A percentile compares a stretch with the other conserved stretches of the same genome.
Evolutionary conservation across 2,113 vertebrate species (phyloP).

Genomic region (Thinocorus orbignyianus): DNA sequence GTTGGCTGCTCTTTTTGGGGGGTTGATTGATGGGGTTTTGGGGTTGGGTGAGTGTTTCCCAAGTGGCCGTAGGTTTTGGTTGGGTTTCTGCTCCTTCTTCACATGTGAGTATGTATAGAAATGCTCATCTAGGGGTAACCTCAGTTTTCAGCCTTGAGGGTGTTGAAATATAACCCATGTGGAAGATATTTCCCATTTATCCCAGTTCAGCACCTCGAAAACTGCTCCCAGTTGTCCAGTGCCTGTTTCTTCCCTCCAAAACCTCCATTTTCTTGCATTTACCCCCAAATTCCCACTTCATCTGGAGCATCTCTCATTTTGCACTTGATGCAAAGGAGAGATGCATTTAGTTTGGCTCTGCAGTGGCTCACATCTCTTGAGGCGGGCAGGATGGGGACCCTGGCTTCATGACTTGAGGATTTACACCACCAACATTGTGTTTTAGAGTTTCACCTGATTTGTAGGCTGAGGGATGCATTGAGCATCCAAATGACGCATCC

Average conservation of each 20-base stretch:
- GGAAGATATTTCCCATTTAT: neutral
- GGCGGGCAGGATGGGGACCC: rapidly evolving
- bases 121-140: rapidly evolving
- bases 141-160: neutral
- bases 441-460: neutral
- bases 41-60: neutral
- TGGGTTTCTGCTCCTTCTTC: neutral
- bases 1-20: rapidly evolving
- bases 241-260: neutral
- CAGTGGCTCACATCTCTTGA: rapidly evolving
- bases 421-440: rapidly evolving
- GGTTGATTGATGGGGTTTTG: neutral
- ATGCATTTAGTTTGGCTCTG: neutral
- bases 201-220: neutral
- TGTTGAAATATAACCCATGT: neutral
- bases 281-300: neutral
- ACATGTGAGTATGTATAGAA: rapidly evolving
- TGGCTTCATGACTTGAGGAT: neutral
- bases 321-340: rapidly evolving
- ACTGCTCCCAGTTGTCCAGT: neutral
- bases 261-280: neutral
- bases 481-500: neutral
- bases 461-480: neutral
- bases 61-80: neutral
- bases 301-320: neutral